Conservation (phyloP, 1,140 invertebrate species). For the Euschistus heros region DNA sequence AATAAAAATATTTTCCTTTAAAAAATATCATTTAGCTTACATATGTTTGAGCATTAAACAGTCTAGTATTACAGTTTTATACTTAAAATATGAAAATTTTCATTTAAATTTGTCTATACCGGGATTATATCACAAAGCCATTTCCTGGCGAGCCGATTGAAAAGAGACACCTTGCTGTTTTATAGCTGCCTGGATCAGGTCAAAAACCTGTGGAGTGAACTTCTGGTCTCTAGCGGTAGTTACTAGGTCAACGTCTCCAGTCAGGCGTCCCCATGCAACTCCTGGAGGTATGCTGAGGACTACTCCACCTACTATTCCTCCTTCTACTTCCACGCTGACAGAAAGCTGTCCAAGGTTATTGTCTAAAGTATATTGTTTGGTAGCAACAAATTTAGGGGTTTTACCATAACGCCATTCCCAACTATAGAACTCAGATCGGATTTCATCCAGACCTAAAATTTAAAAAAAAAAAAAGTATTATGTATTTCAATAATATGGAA, state of each 20-base stretch:
- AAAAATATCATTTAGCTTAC: too few species aligned
- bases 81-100: too few species aligned
- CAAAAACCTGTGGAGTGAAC: neutral
- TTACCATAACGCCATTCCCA: constrained; percentile 87
- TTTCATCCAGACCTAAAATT: constrained; percentile 49
- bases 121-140: neutral
- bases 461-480: constrained; percentile 17
- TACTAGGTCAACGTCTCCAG: neutral
- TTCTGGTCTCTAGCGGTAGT: constrained; percentile 8
- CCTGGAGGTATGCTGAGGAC: constrained; percentile 28
- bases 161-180: constrained; percentile 6
- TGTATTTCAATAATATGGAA: neutral
- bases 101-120: too few species aligned
- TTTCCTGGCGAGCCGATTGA: neutral
- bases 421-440: constrained; percentile 52
- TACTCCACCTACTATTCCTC: constrained; percentile 30
- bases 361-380: constrained; percentile 17
- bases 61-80: too few species aligned
- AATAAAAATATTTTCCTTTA: too few species aligned
- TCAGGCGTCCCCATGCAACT: constrained; percentile 17
- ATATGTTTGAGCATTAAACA: too few species aligned
- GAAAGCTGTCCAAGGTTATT: constrained; percentile 13
- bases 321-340: constrained; percentile 28
- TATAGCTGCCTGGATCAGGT: neutral
- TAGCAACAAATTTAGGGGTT: constrained; percentile 70